Percentiles rank a stretch among this genome's conserved stretches.
Evolutionary conservation across 2,113 vertebrate species (phyloP).

Genomic region (Catagonus wagneri): DNA sequence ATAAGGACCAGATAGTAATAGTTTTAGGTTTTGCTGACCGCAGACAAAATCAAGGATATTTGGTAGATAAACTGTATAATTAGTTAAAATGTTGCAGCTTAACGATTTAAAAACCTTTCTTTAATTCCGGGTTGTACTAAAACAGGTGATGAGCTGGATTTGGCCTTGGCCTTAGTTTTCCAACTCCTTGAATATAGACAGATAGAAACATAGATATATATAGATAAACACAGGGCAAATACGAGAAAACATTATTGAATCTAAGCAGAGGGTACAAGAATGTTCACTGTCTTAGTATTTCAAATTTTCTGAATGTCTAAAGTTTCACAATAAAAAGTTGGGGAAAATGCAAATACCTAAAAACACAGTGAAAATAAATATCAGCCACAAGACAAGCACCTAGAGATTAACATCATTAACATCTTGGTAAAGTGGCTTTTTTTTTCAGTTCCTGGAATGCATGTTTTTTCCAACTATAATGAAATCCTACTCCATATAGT

Average conservation of each 20-base stretch:
- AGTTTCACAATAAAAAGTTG: not conserved
- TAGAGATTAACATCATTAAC: not conserved
- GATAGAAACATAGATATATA: not conserved
- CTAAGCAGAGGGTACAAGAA: not conserved
- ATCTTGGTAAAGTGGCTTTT: not conserved
- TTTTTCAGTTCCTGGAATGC: not conserved
- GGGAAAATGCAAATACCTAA: not conserved
- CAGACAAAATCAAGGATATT: conserved; percentile 53
- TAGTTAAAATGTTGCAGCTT: conserved; percentile 14
- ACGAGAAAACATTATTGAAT: not conserved
- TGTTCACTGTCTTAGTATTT: not conserved
- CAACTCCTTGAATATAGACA: not conserved
- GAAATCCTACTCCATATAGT: not conserved
- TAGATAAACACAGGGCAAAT: not conserved
- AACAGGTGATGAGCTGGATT: not conserved
- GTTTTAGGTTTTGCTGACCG: conserved; percentile 13
- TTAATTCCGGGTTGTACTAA: not conserved
- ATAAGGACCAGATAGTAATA: not conserved
- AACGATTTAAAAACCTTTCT: conserved; percentile 10
- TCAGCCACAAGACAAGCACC: not conserved
- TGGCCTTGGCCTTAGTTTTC: not conserved
- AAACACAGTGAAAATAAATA: conserved; percentile 45
- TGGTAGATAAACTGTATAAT: not conserved
- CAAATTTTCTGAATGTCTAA: not conserved
- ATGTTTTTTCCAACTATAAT: not conserved